Evolutionary conservation across 2,113 vertebrate species (phyloP), one percentile per base, ranked within the genome.

Genomic region (Nannobrachium achirus): DNA sequence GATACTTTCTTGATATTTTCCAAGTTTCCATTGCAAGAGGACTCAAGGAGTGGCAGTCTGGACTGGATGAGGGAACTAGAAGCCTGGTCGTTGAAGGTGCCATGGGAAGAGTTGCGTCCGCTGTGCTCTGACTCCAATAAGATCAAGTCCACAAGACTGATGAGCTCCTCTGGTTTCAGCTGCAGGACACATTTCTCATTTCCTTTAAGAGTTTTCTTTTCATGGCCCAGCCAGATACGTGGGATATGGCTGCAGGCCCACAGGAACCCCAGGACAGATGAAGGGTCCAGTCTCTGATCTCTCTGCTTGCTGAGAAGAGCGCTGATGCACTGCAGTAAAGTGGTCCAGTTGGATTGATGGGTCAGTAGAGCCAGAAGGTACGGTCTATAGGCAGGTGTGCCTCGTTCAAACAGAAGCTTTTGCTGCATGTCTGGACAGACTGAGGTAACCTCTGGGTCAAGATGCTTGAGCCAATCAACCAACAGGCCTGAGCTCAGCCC

Each of bases 211-310:
- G 96, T 98, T 77, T 96, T 96, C 85, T 99, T 96, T 91, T 99
- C 98, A 25, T 97, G 93, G 16, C 98, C 98, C 78, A 99, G 97
- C 97, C 98, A 99, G 88, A 99, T 97, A 1, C 97, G 94, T 1
- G 98, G 98, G 55, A 99, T 95, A 39, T 98, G 97, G 85, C 96
- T 94, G 81, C 98, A 99, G 15, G 98, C 97, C 96, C 97, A 99
- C 55, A 99, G 86, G 87, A 99, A 99, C 85, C 99, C 98, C 89
- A 99, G 83, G 40, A 95, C 95, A 0, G 96, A 96, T 0, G 96
- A 92, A 0, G 98, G 96, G 83, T 99, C 97, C 65, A 97, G 92
- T 76, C 98, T 96, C 84, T 95, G 94, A 68, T 98, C 96, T 66
- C 89, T 87, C 72, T 88, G 94, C 60, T 94, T 95, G 92, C 93